Conservation (phyloP, 92 coral and sea anemone genomes). For the Bergia sp. region DNA sequence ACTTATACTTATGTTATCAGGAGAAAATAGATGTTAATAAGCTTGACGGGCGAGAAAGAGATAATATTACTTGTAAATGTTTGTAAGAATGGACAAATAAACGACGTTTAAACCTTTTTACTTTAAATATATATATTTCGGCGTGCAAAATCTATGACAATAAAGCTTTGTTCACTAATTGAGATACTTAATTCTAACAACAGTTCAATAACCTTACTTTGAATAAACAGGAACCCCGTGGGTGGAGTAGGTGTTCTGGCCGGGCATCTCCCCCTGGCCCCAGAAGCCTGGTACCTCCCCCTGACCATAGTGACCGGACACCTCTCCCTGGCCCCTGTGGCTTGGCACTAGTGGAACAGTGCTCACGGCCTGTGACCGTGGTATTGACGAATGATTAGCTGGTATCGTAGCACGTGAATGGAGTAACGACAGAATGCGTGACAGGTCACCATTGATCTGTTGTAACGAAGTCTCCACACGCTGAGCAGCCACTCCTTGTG, state of each 20-base stretch:
- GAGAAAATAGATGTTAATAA: no score
- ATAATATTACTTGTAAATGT: no score
- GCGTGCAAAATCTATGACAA: background rate
- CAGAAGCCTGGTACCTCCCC: background rate
- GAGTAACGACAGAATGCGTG: constrained; percentile 75
- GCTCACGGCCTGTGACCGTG: constrained; percentile 49
- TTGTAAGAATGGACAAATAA: no score
- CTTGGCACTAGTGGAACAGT: background rate
- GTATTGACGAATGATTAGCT: background rate
- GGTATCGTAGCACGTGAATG: constrained; percentile 55
- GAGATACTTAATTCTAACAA: constrained; percentile 2
- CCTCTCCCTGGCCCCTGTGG: background rate
- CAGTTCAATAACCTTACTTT: background rate
- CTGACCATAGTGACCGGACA: background rate
- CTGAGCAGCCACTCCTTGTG: constrained; percentile 21
- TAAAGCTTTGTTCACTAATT: constrained; percentile 32
- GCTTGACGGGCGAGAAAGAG: no score
- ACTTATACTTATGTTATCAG: no score
- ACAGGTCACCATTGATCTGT: constrained; percentile 76
- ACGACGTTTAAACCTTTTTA: background rate
- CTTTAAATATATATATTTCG: background rate
- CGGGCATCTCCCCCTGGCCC: background rate
- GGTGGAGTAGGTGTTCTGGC: background rate
- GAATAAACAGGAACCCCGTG: constrained; percentile 7
- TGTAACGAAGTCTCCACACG: constrained; percentile 78